phyloP scores from a whole-genome alignment of 2,113 vertebrate genomes.

The Cathartes aura region DNA sequence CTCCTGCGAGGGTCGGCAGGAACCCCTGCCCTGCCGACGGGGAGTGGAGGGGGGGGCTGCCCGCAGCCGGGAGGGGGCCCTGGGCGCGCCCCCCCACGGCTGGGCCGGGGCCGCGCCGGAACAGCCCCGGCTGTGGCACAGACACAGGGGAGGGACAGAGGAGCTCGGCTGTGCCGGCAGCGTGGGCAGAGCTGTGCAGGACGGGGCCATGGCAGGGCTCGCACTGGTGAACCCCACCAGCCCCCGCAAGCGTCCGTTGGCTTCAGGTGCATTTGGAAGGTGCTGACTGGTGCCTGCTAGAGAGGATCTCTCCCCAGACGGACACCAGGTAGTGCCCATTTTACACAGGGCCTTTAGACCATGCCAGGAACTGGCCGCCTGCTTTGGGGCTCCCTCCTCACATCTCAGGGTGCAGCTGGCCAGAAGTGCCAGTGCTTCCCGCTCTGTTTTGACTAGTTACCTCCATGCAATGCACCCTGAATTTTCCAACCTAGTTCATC shows the following conservation, averaged over 20 bases:
- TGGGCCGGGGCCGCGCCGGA: rapidly evolving
- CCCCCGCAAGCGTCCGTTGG: neutral
- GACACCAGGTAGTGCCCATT: neutral
- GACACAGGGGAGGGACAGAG: neutral
- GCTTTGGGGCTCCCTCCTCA: neutral
- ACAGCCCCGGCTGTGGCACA: neutral
- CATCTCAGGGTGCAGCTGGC: neutral
- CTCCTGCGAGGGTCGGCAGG: neutral
- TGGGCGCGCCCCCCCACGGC: neutral
- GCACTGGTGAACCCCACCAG: neutral
- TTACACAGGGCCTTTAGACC: neutral
- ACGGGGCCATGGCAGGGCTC: neutral
- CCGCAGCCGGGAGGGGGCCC: neutral
- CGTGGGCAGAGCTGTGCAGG: neutral
- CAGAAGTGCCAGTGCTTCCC: neutral
- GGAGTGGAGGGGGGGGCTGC: neutral
- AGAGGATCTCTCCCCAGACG: neutral
- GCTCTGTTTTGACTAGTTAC: neutral
- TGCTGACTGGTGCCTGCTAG: rapidly evolving
- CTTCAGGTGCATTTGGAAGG: neutral
- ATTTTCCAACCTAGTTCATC: neutral
- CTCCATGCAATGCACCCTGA: neutral
- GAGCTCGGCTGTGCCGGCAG: neutral
- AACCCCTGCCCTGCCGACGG: neutral
- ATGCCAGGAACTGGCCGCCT: rapidly evolving